Base-by-base conservation (phyloP, 2,888 invertebrate genomes). In the Mylabris sibirica region DNA sequence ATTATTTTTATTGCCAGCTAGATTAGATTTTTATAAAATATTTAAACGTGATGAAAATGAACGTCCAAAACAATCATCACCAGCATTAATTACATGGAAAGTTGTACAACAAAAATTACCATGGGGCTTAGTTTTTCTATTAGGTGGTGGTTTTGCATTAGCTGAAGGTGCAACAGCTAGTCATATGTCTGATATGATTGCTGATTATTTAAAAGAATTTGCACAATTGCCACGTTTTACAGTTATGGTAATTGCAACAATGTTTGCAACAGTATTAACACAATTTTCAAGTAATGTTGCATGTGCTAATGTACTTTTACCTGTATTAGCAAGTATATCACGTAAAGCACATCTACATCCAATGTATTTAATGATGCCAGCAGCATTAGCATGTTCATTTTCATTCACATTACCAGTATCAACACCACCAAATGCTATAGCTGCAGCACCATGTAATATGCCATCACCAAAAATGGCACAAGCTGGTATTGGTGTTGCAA, bases 261-360 rank as follows among this genome's bases (percentile, higher is more conserved):
- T 95, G 59, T 90, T 95, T 60, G 92, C 95, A 0, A 93, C 95
- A 75, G 88, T 92, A 74, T 87, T 95, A 67, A 98, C 97, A 0
- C 96, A 97, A 84, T 92, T 97, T 79, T 94, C 96, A 0, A 93
- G 94, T 38, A 97, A 97, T 82, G 94, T 96, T 0, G 96, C 97
- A 60, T 93, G 95, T 49, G 95, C 96, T 0, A 96, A 94, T 78
- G 93, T 97, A 34, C 90, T 97, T 74, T 85, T 96, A 72, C 95
- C 96, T 5, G 94, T 96, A 17, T 85, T 96, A 64, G 92, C 92
- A 1, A 92, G 93, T 82, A 91, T 93, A 90, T 92, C 92, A 74
- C 67, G 81, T 81, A 80, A 80, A 4, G 84, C 82, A 5, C 84
- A 88, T 76, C 88, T 95, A 66, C 95, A 97, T 86, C 97, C 97